Percentiles rank a stretch among this genome's conserved stretches.
phyloP scores from a whole-genome alignment of 1,140 invertebrate species.

The Procambarus clarkii region DNA sequence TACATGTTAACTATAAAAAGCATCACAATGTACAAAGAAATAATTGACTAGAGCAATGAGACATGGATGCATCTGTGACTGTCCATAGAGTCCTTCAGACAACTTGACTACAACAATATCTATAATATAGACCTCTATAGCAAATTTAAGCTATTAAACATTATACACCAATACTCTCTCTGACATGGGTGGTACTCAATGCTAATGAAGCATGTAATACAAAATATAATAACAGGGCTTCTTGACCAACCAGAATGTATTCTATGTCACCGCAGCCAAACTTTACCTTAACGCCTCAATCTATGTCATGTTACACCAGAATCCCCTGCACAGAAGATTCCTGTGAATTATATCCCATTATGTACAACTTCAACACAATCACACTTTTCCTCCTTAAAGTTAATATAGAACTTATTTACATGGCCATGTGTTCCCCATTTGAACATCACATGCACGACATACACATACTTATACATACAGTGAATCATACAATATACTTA shows the following conservation, averaged over 20 bases:
- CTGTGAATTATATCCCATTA: neutral
- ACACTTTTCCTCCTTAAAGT: slow-evolving; percentile 6
- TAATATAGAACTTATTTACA: neutral
- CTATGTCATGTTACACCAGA: neutral
- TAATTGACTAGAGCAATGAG: slow-evolving; percentile 5
- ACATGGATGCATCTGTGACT: neutral
- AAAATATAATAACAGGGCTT: slow-evolving; percentile 21
- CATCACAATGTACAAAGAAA: neutral
- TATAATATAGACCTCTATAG: slow-evolving; percentile 6
- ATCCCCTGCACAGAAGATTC: neutral
- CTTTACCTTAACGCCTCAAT: neutral
- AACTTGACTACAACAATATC: neutral
- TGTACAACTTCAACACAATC: slow-evolving; percentile 1
- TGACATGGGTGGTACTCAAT: neutral
- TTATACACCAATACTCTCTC: slow-evolving; percentile 3
- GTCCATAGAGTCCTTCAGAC: neutral
- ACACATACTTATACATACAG: slow-evolving; percentile 1
- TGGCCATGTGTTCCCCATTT: neutral
- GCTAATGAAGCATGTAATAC: slow-evolving; percentile 4
- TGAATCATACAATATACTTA: neutral
- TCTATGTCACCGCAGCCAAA: slow-evolving; percentile 9
- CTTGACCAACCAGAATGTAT: slow-evolving; percentile 1
- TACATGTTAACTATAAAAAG: neutral
- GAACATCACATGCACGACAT: neutral
- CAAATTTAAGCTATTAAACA: slow-evolving; percentile 11